A percentile compares a stretch with the other conserved stretches of the same genome.
phyloP scores from a whole-genome alignment of 2,888 invertebrate genomes.

The Nasonia oneida region DNA sequence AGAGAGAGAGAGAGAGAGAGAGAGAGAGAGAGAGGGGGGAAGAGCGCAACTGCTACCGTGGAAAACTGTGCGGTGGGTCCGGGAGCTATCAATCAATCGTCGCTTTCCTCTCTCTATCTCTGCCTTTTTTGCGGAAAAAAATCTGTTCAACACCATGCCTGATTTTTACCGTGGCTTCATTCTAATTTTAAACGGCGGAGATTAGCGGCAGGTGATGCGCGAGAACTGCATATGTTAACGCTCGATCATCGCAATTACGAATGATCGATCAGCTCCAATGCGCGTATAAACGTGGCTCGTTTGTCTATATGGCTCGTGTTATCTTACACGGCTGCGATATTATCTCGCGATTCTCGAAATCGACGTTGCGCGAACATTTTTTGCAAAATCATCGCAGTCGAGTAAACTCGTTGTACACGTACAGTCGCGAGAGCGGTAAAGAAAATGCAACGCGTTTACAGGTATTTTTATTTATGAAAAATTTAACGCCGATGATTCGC shows the following conservation, averaged over 20 bases:
- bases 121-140: not conserved
- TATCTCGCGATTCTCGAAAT: not conserved
- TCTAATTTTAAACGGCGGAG: not conserved
- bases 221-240: not conserved
- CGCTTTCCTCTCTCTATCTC: not conserved
- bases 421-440: too few species aligned
- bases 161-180: not conserved
- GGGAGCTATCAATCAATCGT: constrained; percentile 15
- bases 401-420: not conserved
- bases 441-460: too few species aligned
- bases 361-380: not conserved
- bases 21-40: not conserved
- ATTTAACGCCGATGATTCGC: not conserved
- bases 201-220: not conserved
- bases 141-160: not conserved
- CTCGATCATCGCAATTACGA: not conserved
- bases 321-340: not conserved
- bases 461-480: not conserved
- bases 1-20: too few species aligned
- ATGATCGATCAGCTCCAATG: not conserved
- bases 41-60: constrained; percentile 48
- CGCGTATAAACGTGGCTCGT: not conserved
- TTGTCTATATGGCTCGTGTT: not conserved
- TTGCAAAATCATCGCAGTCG: not conserved
- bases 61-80: constrained; percentile 21